Base-by-base conservation (phyloP, 1,140 invertebrate genomes). In the Portunus trituberculatus region DNA sequence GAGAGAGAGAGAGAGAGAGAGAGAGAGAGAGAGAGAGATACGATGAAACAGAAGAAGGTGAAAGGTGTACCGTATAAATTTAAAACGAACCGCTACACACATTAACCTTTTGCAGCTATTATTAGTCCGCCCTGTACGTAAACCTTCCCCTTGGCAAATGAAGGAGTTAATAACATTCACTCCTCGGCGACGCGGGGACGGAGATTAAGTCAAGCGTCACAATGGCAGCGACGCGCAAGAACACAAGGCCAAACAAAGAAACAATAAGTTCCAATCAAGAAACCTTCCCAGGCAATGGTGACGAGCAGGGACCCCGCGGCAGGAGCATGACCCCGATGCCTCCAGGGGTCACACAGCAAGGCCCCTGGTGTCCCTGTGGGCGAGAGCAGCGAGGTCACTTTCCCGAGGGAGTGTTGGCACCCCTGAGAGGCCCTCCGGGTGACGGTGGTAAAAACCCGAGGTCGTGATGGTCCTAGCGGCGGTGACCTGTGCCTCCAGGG, bases 1-100 rank as follows among this genome's bases (percentile, higher is more conserved):
- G 90, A 48, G 45, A 48, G 89, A 28, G 45, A 39, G 84, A 87
- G 84, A 87, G 84, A 88, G 87, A 88, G 87, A 88, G 87, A 88
- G 87, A 88, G 87, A 48, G 31, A 39, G 32, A 48, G 87, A 45
- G 14, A 28, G 39, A 28, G 16, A 10, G 12, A 3, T 46, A 90
- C 31, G 29, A 52, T 52, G 45, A 90, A 48, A 48, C 45, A 90
- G 39, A n/a, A 29, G 39, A 8, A 16, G 67, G 67, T 76, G 67
- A 76, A 76, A 76, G 67, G 67, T 76, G n/a, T n/a, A 76, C 20
- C 25, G 67, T 76, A 76, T 76, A 76, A 76, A 76, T 76, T 25
- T 20, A 76, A 76, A 20, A n/a, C 25, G 67, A 76, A 76, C 67
- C 67, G 67, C n/a, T 76, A 76, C 25, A n/a, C 67, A 8, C 67